These are phyloP conservation scores for Willowsia nigromaculata DNA, from an alignment of 2,888 invertebrate species.

Conservation along the genomic window DNA sequence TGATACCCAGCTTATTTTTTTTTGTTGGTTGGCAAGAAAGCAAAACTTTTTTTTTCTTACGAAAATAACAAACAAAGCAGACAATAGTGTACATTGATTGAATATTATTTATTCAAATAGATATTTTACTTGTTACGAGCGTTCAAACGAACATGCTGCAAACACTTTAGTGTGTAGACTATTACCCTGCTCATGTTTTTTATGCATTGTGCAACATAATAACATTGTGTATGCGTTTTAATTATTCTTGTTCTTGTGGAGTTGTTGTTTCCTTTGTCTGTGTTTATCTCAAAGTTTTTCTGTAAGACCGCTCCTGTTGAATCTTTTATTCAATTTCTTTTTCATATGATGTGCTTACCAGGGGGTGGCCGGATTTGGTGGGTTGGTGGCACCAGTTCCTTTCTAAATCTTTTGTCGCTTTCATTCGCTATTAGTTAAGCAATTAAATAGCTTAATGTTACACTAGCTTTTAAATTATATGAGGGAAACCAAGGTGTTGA, in stretches of 20 bases:
- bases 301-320: background rate
- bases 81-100: constrained; percentile 21
- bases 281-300: background rate
- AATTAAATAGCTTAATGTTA: constrained; percentile 17
- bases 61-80: background rate
- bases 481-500: too few species aligned
- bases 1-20: background rate
- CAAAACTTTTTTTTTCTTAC: background rate
- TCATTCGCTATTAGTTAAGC: background rate
- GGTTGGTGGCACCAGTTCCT: background rate
- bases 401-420: too few species aligned
- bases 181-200: background rate
- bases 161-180: background rate
- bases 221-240: too few species aligned
- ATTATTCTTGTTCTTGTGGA: too few species aligned
- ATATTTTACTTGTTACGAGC: background rate
- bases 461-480: too few species aligned
- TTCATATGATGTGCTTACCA: background rate
- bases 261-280: too few species aligned
- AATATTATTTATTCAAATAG: constrained; percentile 27
- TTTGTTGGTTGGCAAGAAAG: background rate
- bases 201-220: too few species aligned
- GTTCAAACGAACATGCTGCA: background rate
- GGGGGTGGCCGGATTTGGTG: constrained; percentile 1
- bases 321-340: constrained; percentile 8